phyloP scores from a whole-genome alignment of 1,140 invertebrate genomes.

The Drosophila littoralis region DNA sequence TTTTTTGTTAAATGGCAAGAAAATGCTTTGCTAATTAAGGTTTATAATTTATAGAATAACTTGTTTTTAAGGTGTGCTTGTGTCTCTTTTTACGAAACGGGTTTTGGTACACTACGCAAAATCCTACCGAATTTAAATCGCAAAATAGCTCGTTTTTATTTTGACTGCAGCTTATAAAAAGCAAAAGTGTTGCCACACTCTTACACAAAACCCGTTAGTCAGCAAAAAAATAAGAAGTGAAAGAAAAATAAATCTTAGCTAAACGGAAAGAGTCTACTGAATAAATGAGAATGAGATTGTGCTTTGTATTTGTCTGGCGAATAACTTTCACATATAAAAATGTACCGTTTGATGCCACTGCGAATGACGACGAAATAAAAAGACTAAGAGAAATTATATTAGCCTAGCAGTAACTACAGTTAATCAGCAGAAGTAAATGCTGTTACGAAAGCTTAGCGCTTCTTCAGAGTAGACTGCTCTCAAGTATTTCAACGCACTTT shows the following conservation, averaged over 20 bases:
- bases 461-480: background rate
- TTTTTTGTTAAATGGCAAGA: constrained; percentile 57
- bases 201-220: constrained; percentile 67
- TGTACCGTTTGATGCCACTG: constrained; percentile 63
- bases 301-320: constrained; percentile 28
- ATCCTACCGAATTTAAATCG: constrained; percentile 60
- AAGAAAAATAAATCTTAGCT: constrained; percentile 43
- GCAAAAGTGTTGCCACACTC: constrained; percentile 73
- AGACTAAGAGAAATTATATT: constrained; percentile 50
- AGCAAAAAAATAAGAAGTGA: constrained; percentile 49
- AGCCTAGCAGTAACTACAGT: constrained; percentile 16
- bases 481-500: constrained; percentile 17
- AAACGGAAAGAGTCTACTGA: constrained; percentile 40
- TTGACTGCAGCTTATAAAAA: constrained; percentile 51
- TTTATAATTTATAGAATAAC: constrained; percentile 75
- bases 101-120: constrained; percentile 67
- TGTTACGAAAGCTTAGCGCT: constrained; percentile 7
- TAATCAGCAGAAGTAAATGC: constrained; percentile 25
- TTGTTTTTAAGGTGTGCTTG: constrained; percentile 66
- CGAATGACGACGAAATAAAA: constrained; percentile 49
- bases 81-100: constrained; percentile 43
- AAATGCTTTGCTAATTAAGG: constrained; percentile 64
- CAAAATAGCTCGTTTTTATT: constrained; percentile 64
- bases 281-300: constrained; percentile 57
- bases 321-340: constrained; percentile 75